Evolutionary conservation across 1,140 invertebrate species (phyloP), one percentile per base, ranked within the genome.

Genomic region (Zaprionus nigranus): DNA sequence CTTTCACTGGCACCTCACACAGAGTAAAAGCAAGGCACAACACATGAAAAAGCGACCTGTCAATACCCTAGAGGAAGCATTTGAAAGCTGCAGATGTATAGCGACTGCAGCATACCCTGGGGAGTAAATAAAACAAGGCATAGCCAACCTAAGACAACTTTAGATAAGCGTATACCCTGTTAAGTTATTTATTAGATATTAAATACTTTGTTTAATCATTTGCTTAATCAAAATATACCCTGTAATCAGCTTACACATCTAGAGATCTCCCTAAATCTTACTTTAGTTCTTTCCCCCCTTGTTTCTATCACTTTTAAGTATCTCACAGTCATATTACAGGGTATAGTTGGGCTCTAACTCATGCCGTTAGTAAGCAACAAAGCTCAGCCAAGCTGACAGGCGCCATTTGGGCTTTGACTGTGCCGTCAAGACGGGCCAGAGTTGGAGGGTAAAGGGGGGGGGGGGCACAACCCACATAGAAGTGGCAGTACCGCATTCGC

Each of bases 401-500:
- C 73, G 73, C 60, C 73, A 54, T 75, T 71, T 40, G 73, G 68
- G 73, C 34, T 54, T 75, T 75, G 54, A 51, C 43, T 75, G 38
- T 54, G 67, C 49, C 38, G 34, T 34, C 22, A 34, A 34, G 40
- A 6, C 30, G n/a, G 49, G 12, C 36, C 40, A 7, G 40, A n/a
- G 40, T 7, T 15, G 40, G 5, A 5, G 36, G 36, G 2, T 9
- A n/a, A n/a, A n/a, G n/a, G 43, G 20, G 43, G 17, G 46, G 17
- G 1, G 1, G 9, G 20, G 3, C 46, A 34, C 59, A 49, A 26
- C 38, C 40, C n/a, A 46, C 40, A 46, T 30, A 15, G 22, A n/a
- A 51, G 38, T 22, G 15, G n/a, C 46, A 24, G 1, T 17, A 1
- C 6, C 40, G n/a, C n/a, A 46, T 53, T 58, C 17, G 34, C 12